Conservation (phyloP, 2,797 vertebrate genomes). For the Dendrocincla tyrannina region DNA sequence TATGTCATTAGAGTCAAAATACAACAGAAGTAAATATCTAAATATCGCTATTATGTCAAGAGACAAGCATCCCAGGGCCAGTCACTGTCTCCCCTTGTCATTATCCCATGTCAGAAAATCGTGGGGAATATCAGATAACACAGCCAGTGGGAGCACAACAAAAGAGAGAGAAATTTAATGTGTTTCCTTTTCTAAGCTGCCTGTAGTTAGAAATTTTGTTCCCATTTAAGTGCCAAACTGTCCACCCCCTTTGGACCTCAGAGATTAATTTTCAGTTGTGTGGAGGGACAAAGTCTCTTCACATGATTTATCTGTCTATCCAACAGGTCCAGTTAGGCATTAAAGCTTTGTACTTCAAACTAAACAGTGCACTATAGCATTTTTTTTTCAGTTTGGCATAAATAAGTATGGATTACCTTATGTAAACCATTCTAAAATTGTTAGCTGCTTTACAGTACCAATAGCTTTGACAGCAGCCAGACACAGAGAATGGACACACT, state of each 20-base stretch:
- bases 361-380: not conserved
- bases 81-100: not conserved
- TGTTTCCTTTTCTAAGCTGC: not conserved
- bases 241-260: not conserved
- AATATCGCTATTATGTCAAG: not conserved
- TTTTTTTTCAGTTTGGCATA: not conserved
- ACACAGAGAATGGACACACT: not conserved
- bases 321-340: constrained; percentile 29
- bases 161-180: not conserved
- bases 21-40: not conserved
- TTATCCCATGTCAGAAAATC: not conserved
- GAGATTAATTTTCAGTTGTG: constrained; percentile 51
- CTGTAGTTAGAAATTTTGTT: not conserved
- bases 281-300: constrained; percentile 32
- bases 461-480: not conserved
- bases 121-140: not conserved
- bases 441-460: not conserved
- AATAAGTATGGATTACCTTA: not conserved
- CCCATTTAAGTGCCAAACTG: not conserved
- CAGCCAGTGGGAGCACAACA: not conserved
- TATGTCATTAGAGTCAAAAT: not conserved
- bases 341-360: constrained; percentile 46
- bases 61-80: not conserved
- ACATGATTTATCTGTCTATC: constrained; percentile 51
- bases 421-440: not conserved